phyloP scores from a whole-genome alignment of 2,113 vertebrate species.

The Coryphaenoides rupestris region DNA sequence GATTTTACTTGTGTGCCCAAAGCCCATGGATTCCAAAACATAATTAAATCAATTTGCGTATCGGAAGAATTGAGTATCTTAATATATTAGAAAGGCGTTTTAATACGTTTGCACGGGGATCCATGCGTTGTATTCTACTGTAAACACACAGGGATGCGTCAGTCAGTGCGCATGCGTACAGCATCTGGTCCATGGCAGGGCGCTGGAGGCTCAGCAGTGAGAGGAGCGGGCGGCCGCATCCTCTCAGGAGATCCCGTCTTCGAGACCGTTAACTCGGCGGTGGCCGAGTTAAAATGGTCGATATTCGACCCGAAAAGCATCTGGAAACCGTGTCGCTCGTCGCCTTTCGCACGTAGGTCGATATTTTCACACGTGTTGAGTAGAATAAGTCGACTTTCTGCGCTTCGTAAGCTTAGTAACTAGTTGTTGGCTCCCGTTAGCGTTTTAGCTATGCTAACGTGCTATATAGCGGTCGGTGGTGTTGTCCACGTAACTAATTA shows the following conservation, averaged over 20 bases:
- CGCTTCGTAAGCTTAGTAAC: slow-evolving; percentile 23
- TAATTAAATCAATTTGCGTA: too few species aligned
- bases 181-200: slow-evolving; percentile 8
- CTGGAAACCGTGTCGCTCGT: slow-evolving; percentile 46
- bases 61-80: neutral
- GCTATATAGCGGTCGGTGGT: neutral
- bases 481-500: too few species aligned
- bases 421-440: neutral
- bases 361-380: slow-evolving; percentile 11
- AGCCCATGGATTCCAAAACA: too few species aligned
- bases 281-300: slow-evolving; percentile 70
- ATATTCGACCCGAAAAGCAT: slow-evolving; percentile 56
- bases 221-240: slow-evolving; percentile 58
- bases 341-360: slow-evolving; percentile 55
- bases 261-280: slow-evolving; percentile 54
- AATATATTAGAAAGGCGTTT: neutral
- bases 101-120: neutral
- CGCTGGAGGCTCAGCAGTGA: slow-evolving; percentile 70
- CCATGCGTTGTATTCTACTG: neutral
- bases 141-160: neutral
- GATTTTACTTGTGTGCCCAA: too few species aligned
- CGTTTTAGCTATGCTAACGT: slow-evolving; percentile 27
- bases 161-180: slow-evolving; percentile 55
- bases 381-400: slow-evolving; percentile 5
- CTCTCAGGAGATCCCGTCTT: slow-evolving; percentile 41